Evolutionary conservation across 2,113 vertebrate genomes (phyloP), one percentile per base, ranked within the genome.

Genomic region (Dendrocopos noguchii): DNA sequence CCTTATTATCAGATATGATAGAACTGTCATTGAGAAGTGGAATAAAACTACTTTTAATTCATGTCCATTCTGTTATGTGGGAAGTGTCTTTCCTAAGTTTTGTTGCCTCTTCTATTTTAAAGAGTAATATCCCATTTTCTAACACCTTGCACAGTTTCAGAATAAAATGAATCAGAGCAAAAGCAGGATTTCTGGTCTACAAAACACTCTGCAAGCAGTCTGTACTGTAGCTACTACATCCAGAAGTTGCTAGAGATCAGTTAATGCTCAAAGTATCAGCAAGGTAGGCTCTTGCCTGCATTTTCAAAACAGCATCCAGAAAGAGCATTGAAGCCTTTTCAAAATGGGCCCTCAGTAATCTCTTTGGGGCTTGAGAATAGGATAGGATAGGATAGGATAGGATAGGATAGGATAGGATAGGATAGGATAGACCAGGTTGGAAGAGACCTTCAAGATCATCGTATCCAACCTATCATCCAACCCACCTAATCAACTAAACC

Each of bases 21-120:
- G 71, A 95, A 93, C 73, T 95, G 91, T 94, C 82, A 63, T 80
- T 68, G 91, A 95, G 73, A 95, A 94, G 53, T 92, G 91, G 91
- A 96, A 96, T 96, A 96, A 96, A 96, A 85, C 70, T 80, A 87
- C 81, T 95, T 96, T 96, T 93, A 91, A 85, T 85, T 95, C 70
- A 84, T 55, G 57, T 91, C 59, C 59, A 19, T 89, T 72, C 61
- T 80, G 79, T 70, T 94, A 94, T 42, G 79, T 91, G 84, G 82
- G 70, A 84, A 88, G 65, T 78, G 68, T 88, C 70, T 91, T 94
- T 91, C 79, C 68, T 84, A 68, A 84, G 20, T 52, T 83, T 74
- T 67, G 24, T 52, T 90, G 53, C 42, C 42, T 87, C 28, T 82
- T 88, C 36, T 74, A 2, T 52, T 93, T 87, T 57, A 78, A 75